Evolutionary conservation across 2,113 vertebrate genomes (phyloP).

Genomic region (Papio anubis): DNA sequence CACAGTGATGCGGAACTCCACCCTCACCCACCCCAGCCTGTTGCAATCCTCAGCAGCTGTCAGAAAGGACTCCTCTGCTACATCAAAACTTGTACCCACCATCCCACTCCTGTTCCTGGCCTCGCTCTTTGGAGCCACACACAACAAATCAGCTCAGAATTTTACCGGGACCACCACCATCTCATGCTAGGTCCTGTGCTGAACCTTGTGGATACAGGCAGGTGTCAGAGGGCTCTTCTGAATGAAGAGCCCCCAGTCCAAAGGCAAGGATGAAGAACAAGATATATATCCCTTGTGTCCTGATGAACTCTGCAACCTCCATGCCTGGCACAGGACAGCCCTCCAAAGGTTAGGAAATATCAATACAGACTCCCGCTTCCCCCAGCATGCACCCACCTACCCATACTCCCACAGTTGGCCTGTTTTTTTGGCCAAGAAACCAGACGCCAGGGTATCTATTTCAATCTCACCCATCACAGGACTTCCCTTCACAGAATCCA

Average conservation of each 20-base stretch:
- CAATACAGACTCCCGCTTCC: background rate
- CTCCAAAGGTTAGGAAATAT: background rate
- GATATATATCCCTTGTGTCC: too few species aligned
- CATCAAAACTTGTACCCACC: background rate
- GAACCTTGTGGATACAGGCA: background rate
- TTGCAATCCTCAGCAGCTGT: background rate
- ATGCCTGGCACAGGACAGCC: background rate
- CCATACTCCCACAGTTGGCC: background rate
- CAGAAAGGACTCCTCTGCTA: background rate
- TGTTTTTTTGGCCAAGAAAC: background rate
- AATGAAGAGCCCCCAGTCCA: background rate
- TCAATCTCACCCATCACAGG: conserved; percentile 63
- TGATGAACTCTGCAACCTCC: background rate
- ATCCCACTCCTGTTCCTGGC: background rate
- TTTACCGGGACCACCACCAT: background rate
- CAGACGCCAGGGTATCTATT: background rate
- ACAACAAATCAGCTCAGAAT: conserved; percentile 37
- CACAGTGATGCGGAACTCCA: background rate
- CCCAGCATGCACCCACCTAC: background rate
- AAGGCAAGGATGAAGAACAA: background rate
- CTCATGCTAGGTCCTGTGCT: background rate
- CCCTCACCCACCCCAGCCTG: background rate
- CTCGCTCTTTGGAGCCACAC: background rate
- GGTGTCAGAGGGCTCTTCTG: background rate
- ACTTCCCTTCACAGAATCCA: conserved; percentile 64